Percentiles rank a stretch among this genome's conserved stretches.
phyloP scores from a whole-genome alignment of 2,113 vertebrate species.

The Ranitomeya variabilis region DNA sequence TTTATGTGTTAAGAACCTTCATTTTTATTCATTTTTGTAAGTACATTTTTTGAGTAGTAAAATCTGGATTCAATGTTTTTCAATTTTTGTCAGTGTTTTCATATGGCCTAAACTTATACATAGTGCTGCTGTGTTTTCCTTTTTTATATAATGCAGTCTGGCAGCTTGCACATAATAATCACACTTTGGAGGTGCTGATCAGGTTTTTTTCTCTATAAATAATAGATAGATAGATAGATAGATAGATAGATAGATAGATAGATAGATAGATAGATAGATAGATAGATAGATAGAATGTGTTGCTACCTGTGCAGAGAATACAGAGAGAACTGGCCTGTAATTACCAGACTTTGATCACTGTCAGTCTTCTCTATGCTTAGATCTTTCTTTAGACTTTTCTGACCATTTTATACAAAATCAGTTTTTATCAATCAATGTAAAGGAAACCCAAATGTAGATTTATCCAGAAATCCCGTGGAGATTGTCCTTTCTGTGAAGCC shows the following conservation, averaged over 20 bases:
- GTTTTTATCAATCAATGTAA: conserved; percentile 50
- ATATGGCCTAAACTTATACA: too few species aligned
- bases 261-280: conserved; percentile 2
- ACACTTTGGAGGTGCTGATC: too few species aligned
- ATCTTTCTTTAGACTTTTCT: neutral
- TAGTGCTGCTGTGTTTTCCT: too few species aligned
- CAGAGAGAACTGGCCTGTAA: neutral
- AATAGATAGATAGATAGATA: neutral
- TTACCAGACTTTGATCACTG: neutral
- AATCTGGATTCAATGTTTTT: too few species aligned
- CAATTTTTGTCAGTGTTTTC: too few species aligned
- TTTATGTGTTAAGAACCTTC: too few species aligned
- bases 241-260: conserved; percentile 3
- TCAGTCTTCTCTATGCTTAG: neutral
- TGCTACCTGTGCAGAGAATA: neutral
- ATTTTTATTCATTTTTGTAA: too few species aligned
- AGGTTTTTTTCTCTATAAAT: neutral
- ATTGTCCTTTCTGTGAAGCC: neutral
- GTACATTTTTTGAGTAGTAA: too few species aligned
- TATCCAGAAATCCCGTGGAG: conserved; percentile 23
- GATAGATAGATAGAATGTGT: neutral
- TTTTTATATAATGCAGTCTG: too few species aligned
- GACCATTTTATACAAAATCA: conserved; percentile 28
- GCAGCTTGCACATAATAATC: too few species aligned
- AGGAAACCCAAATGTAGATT: conserved; percentile 36